Percentiles rank a stretch among this genome's conserved stretches.
These are phyloP conservation scores for Notolepis coatsorum DNA, from an alignment of 2,797 vertebrate genomes.

Conservation along the genomic window DNA sequence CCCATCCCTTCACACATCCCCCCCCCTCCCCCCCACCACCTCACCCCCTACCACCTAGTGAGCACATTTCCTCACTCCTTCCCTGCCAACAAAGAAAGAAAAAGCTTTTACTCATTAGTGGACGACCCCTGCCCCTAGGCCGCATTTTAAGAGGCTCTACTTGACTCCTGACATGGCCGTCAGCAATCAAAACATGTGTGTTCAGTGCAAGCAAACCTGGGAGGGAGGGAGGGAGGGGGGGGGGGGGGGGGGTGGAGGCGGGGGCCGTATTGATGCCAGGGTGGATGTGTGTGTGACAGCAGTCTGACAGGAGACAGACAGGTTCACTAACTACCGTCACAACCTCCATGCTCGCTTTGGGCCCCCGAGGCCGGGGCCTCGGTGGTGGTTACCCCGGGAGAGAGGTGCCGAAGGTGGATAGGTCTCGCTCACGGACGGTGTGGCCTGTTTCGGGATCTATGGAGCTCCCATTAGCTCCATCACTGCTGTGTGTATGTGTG, in stretches of 20 bases:
- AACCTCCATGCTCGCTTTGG: constrained; percentile 54
- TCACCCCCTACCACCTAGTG: constrained; percentile 76
- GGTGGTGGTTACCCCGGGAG: constrained; percentile 31
- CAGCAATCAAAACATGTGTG: constrained; percentile 81
- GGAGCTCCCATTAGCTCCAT: constrained; percentile 47
- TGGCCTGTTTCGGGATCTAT: constrained; percentile 27
- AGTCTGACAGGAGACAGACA: constrained; percentile 77
- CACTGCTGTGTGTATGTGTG: constrained; percentile 45
- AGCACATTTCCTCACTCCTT: constrained; percentile 77
- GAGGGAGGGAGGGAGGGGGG: neutral
- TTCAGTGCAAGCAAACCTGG: constrained; percentile 59
- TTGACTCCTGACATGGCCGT: constrained; percentile 86
- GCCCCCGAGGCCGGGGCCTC: constrained; percentile 32
- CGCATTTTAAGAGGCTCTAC: constrained; percentile 87
- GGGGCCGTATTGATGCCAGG: constrained; percentile 59
- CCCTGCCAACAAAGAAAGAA: constrained; percentile 70
- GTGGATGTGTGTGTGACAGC: constrained; percentile 74
- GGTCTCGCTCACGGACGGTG: constrained; percentile 27
- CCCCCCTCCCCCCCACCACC: constrained; percentile 53
- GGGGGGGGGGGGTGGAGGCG: constrained; percentile 5
- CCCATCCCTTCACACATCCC: constrained; percentile 75
- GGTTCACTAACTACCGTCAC: constrained; percentile 71
- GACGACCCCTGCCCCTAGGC: constrained; percentile 78
- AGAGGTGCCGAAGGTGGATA: constrained; percentile 41
- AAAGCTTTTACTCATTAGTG: constrained; percentile 84